These are phyloP conservation scores for Scolopax mira DNA, from an alignment of 2,113 vertebrate species.

Conservation along the genomic window DNA sequence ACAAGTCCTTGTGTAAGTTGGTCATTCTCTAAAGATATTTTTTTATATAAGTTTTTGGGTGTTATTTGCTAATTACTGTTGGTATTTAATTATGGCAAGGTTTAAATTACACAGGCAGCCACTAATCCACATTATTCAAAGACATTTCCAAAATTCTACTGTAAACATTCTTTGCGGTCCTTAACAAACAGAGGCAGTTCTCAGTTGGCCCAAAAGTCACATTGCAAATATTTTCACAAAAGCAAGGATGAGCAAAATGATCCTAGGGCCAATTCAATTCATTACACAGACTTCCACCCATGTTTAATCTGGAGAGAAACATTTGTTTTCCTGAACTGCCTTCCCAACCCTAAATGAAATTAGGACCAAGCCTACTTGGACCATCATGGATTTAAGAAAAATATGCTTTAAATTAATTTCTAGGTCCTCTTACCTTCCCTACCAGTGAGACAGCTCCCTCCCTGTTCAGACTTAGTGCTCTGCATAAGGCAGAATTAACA, in stretches of 20 bases:
- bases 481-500: not conserved
- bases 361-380: conserved; percentile 35
- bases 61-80: conserved; percentile 5
- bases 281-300: conserved; percentile 30
- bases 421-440: not conserved
- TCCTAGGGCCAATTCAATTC: conserved; percentile 28
- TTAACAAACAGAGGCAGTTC: conserved; percentile 33
- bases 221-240: conserved; percentile 64
- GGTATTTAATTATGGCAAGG: conserved; percentile 2
- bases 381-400: not conserved
- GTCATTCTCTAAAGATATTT: not conserved
- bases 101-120: not conserved
- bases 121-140: not conserved
- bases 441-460: not conserved
- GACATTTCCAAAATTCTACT: conserved; percentile 4
- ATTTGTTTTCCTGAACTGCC: conserved; percentile 41
- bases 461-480: not conserved
- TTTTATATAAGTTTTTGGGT: not conserved
- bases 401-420: not conserved
- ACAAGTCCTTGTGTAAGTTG: not conserved
- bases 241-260: conserved; percentile 60
- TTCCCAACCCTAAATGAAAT: conserved; percentile 49
- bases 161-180: conserved; percentile 38
- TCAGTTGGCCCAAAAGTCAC: conserved; percentile 24
- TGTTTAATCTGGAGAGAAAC: conserved; percentile 57